Conservation (phyloP, 2,797 vertebrate species). For the Australoheros facetus region DNA sequence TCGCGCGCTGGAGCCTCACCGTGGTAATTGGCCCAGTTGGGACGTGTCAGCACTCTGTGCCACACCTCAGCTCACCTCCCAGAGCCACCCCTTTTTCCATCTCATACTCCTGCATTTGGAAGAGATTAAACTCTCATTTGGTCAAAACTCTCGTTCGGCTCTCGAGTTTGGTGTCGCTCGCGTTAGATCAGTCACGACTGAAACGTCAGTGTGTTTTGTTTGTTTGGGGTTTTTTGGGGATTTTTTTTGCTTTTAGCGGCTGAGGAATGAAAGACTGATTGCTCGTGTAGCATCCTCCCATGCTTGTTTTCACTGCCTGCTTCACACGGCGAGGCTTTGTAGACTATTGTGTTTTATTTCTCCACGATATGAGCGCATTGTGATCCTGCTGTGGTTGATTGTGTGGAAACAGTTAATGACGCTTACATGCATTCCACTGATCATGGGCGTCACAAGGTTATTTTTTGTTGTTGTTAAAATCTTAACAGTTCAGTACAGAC, state of each 20-base stretch:
- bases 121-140: conserved; percentile 35
- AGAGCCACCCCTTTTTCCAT: conserved; percentile 59
- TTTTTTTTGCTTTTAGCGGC: conserved; percentile 31
- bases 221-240: not conserved
- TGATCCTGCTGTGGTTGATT: conserved; percentile 14
- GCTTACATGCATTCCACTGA: conserved; percentile 1
- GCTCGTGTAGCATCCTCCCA: conserved; percentile 24
- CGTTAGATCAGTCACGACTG: conserved; percentile 17
- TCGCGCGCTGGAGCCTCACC: conserved; percentile 43
- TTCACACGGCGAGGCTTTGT: conserved; percentile 6
- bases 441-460: conserved; percentile 21
- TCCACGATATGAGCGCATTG: not conserved
- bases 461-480: conserved; percentile 1
- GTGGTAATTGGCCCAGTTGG: conserved; percentile 72
- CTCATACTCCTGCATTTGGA: conserved; percentile 47
- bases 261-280: conserved; percentile 41
- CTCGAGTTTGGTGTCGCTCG: conserved; percentile 11
- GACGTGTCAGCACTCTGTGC: conserved; percentile 63
- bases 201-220: not conserved
- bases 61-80: conserved; percentile 71
- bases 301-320: conserved; percentile 25
- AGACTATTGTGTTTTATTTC: conserved; percentile 2
- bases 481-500: conserved; percentile 49
- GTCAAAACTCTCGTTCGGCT: conserved; percentile 36
- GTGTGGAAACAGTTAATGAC: conserved; percentile 2